Percentiles rank a stretch among this genome's conserved stretches.
phyloP scores from a whole-genome alignment of 2,797 vertebrate species.

The Acanthurus tractus region DNA sequence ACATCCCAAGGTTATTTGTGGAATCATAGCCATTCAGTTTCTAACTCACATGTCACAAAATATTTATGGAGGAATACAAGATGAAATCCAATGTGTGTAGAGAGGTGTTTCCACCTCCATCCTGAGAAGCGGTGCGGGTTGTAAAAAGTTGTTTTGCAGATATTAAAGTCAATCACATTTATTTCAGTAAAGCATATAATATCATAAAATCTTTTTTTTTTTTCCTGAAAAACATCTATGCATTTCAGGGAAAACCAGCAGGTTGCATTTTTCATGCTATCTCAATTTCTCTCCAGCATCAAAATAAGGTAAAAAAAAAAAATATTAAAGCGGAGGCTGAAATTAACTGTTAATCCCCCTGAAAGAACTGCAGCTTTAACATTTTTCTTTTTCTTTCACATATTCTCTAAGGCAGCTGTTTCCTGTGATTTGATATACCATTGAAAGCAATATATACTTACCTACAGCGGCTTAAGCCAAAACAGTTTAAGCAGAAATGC shows the following conservation, averaged over 20 bases:
- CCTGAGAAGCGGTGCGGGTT: neutral
- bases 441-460: slow-evolving; percentile 2
- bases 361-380: neutral
- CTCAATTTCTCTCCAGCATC: neutral
- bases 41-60: slow-evolving; percentile 18
- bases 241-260: slow-evolving; percentile 17
- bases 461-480: slow-evolving; percentile 2
- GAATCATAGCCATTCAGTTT: slow-evolving; percentile 19
- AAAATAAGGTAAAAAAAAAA: slow-evolving; percentile 8
- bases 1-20: slow-evolving; percentile 36
- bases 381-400: neutral
- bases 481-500: slow-evolving; percentile 19
- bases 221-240: neutral
- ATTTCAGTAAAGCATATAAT: slow-evolving; percentile 22
- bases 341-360: neutral
- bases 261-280: neutral
- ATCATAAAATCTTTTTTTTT: slow-evolving; percentile 6
- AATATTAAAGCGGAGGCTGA: neutral
- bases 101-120: slow-evolving; percentile 28
- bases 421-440: neutral
- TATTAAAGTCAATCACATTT: slow-evolving; percentile 29
- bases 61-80: slow-evolving; percentile 24
- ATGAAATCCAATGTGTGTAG: slow-evolving; percentile 35
- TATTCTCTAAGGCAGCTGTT: slow-evolving; percentile 1
- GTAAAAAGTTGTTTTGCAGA: slow-evolving; percentile 35